These are phyloP conservation scores for Nematostella vectensis DNA, from an alignment of 92 coral and sea anemone genomes.

Conservation along the genomic window DNA sequence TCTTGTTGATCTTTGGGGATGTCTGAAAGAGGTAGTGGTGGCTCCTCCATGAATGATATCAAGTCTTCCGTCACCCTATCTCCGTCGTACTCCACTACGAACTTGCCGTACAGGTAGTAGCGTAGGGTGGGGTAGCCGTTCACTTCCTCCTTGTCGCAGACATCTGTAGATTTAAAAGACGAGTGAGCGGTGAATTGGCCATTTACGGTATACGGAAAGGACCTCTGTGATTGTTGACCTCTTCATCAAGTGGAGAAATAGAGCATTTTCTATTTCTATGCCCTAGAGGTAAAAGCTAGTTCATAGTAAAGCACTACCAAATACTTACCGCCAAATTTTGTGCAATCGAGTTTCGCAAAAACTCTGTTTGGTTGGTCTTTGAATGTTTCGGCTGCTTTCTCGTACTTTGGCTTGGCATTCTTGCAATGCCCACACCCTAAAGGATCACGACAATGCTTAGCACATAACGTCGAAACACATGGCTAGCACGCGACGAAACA, in stretches of 20 bases:
- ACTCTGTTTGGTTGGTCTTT: constrained; percentile 44
- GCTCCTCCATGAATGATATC: constrained; percentile 57
- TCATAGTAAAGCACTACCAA: too few species aligned
- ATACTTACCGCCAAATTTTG: constrained; percentile 50
- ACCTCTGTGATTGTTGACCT: background rate
- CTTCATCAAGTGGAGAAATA: background rate
- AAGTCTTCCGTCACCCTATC: constrained; percentile 69
- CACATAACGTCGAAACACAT: background rate
- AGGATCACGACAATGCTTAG: too few species aligned
- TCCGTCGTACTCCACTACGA: constrained; percentile 77
- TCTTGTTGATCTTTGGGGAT: constrained; percentile 8
- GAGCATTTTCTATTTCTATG: background rate
- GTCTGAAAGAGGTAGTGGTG: constrained; percentile 60
- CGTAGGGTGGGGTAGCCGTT: constrained; percentile 88
- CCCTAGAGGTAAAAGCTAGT: too few species aligned
- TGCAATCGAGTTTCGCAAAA: constrained; percentile 94
- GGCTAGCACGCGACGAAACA: constrained; percentile 3
- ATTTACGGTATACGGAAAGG: background rate
- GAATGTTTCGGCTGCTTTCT: constrained; percentile 60
- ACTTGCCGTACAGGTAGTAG: constrained; percentile 66
- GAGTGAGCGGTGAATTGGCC: too few species aligned
- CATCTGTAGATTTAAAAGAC: constrained; percentile 48
- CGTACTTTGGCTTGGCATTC: constrained; percentile 81
- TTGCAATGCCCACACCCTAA: constrained; percentile 99
- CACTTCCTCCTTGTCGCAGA: constrained; percentile 80